Evolutionary conservation across 2,113 vertebrate species (phyloP), one percentile per base, ranked within the genome.

Genomic region (Mesitornis unicolor): DNA sequence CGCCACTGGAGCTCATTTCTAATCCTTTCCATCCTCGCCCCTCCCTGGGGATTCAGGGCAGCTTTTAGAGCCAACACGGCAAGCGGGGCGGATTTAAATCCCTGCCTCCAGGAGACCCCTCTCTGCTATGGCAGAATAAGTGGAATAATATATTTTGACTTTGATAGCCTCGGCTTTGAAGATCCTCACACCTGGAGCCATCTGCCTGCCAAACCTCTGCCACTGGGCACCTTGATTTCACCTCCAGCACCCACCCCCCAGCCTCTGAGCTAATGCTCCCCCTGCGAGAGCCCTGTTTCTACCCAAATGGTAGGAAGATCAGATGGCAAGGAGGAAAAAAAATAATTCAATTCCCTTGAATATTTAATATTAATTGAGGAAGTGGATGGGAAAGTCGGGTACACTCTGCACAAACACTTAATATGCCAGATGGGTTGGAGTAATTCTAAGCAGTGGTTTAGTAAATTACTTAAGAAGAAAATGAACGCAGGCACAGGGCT

Each of bases 321-420:
- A 87, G 69, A 84, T 59, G 36, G 89, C 60, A 87, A 77, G 47
- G 56, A 78, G 45, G n/a, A 21, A 38, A 47, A 35, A 0, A 5
- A 64, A 86, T 45, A 13, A 63, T 28, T 71, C 29, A 69, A 70
- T 82, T 88, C 87, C 87, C 91, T 36, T 51, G 87, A 74, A 80
- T 90, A 74, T 96, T 95, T 90, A 83, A 93, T 95, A 91, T 92
- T 91, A 93, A 97, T 94, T 21, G 79, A 88, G 90, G 92, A 90
- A 90, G 82, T 54, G 84, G 82, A 85, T 89, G 78, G 88, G 78
- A 50, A 96, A 91, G 71, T 56, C 6, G 48, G 94, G 89, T 90
- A 96, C 87, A n/a, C 74, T 89, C 81, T 81, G 95, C 48, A 8
- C 79, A 77, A 88, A 70, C 87, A 88, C 92, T 93, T 95, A 76